These are phyloP conservation scores for Chymomyza procnemis DNA, from an alignment of 2,888 invertebrate species.

Conservation along the genomic window DNA sequence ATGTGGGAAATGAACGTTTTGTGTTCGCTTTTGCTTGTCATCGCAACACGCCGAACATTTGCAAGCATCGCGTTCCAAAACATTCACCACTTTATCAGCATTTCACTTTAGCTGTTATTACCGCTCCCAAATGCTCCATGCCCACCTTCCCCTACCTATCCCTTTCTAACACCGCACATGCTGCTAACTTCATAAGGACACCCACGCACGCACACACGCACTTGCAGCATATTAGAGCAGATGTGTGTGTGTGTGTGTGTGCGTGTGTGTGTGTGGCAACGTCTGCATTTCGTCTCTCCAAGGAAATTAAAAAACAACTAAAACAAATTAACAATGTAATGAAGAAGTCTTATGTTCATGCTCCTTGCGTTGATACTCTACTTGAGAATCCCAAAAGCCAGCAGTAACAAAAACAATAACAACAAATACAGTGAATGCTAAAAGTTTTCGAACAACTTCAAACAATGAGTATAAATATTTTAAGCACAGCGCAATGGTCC, in stretches of 20 bases:
- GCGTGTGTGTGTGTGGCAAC: too few species aligned
- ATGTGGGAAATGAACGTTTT: slow-evolving; percentile 73
- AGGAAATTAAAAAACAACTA: slow-evolving; percentile 71
- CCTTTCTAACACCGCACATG: slow-evolving; percentile 34
- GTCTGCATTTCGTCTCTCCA: slow-evolving; percentile 62
- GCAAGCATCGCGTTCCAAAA: slow-evolving; percentile 11
- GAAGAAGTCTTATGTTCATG: slow-evolving; percentile 53
- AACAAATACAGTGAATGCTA: not conserved
- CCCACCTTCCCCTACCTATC: not conserved
- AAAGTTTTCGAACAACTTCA: too few species aligned
- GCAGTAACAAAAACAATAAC: not conserved
- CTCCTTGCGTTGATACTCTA: not conserved
- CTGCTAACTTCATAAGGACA: too few species aligned
- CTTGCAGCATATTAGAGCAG: slow-evolving; percentile 13
- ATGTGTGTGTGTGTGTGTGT: too few species aligned
- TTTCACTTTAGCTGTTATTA: slow-evolving; percentile 69
- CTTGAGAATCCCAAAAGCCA: not conserved
- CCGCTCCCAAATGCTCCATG: slow-evolving; percentile 39
- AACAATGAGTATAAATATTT: too few species aligned
- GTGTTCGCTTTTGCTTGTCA: slow-evolving; percentile 72
- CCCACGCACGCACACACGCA: slow-evolving; percentile 13
- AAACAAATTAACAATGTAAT: slow-evolving; percentile 70
- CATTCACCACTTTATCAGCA: slow-evolving; percentile 68
- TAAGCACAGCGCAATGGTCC: too few species aligned
- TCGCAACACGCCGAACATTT: slow-evolving; percentile 47